Evolutionary conservation across 2,113 vertebrate species (phyloP).

Genomic region (Neolamprologus cancellatus): DNA sequence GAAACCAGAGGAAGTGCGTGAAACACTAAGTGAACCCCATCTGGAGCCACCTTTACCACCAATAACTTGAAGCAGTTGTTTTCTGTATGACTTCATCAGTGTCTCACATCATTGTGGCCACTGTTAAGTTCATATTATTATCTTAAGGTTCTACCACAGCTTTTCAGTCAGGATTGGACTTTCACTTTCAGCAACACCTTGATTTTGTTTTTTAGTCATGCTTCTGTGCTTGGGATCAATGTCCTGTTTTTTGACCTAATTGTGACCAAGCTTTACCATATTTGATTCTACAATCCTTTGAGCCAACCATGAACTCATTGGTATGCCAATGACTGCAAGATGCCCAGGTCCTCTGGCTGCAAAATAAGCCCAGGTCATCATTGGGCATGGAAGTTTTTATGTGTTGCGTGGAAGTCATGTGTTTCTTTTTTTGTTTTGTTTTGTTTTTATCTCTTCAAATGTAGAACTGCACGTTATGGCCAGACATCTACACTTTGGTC

Average conservation of each 20-base stretch:
- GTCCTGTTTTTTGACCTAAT: not conserved
- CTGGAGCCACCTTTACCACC: not conserved
- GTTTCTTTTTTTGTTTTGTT: not conserved
- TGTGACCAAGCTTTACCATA: not conserved
- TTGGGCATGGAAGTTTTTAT: not conserved
- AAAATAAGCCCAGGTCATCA: not conserved
- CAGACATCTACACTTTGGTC: not conserved
- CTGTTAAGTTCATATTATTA: not conserved
- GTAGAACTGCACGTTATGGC: not conserved
- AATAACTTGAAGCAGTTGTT: not conserved
- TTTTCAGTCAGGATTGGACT: not conserved
- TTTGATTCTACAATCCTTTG: not conserved
- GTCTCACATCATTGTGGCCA: not conserved
- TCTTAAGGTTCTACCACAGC: not conserved
- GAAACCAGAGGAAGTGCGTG: not conserved
- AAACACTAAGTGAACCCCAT: not conserved
- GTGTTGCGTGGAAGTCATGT: not conserved
- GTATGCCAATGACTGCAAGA: not conserved
- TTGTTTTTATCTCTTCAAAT: not conserved
- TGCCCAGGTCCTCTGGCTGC: fast-evolving
- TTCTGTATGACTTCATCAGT: not conserved
- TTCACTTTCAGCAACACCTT: not conserved
- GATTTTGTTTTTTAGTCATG: not conserved
- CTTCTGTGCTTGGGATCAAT: not conserved
- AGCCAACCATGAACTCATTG: too few relatives aligned